Evolutionary conservation across 35 echinoderm and acorn worm genomes (phyloP), one percentile per base, ranked within the genome.

Genomic region (Lytechinus pictus): DNA sequence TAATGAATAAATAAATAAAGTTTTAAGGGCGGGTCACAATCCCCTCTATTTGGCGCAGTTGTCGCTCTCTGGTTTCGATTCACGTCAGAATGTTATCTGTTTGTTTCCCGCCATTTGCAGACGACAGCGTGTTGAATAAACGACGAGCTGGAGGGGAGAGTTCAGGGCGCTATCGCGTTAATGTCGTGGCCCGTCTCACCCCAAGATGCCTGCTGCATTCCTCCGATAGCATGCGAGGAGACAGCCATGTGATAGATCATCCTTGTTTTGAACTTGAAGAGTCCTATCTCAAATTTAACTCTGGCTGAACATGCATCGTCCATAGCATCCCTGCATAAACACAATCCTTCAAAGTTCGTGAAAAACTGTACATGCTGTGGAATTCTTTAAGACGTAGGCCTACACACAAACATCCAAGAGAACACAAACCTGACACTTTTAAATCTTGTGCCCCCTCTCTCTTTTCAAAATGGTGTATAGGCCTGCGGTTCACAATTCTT

Each of bases 151-250:
- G 88, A 90, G 88, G 88, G 88, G 88, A 90, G 88, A 90, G 88
- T 90, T 90, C 88, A 90, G 88, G 52, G 88, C 52, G 88, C 88
- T 90, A 90, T 90, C 88, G 88, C 88, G 88, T 90, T 90, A 90
- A 90, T 90, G 88, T 90, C 88, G 88, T 52, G 88, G 12, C 88
- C 88, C 52, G 88, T 90, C 88, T 90, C 88, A 54, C 88, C 88
- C 88, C 88, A 16, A 54, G 88, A 90, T 90, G 88, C 88, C 27
- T 52, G 27, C 11, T 54, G 88, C 88, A 90, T 90, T 90, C 88
- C 88, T 90, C 10, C 88, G 88, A 90, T 90, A 90, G 88, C 88
- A 90, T 19, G 27, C 28, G 33, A 4, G 88, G 1, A 90, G 88
- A 27, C 88, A 90, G 28, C 52, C 28, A 90, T 90, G 88, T 90